Percentiles rank a stretch among this genome's conserved stretches.
Evolutionary conservation across 2,888 invertebrate genomes (phyloP).

Genomic region (Hydrotaea cyrtoneurina): DNA sequence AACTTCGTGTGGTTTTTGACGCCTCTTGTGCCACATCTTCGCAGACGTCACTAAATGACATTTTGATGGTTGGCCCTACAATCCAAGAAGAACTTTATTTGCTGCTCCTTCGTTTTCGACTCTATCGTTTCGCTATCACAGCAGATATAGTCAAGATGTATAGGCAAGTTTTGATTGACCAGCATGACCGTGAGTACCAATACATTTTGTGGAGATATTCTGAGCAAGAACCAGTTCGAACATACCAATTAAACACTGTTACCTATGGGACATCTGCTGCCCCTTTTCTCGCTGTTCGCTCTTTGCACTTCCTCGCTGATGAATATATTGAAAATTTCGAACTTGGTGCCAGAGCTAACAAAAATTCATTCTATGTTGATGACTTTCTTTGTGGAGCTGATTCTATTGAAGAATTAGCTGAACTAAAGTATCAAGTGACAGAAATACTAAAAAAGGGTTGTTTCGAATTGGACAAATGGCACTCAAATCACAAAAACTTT

Average conservation of each 20-base stretch:
- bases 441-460: conserved; percentile 30
- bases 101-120: conserved; percentile 57
- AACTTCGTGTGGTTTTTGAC: conserved; percentile 57
- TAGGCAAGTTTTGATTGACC: conserved; percentile 57
- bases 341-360: conserved; percentile 42
- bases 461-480: conserved; percentile 46
- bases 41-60: conserved; percentile 60
- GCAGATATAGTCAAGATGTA: conserved; percentile 68
- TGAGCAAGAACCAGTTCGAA: conserved; percentile 41
- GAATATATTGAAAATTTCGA: conserved; percentile 35
- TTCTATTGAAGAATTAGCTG: conserved; percentile 31
- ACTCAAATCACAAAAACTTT: conserved; percentile 37
- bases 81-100: conserved; percentile 56
- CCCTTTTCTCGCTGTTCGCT: conserved; percentile 57
- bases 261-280: conserved; percentile 62
- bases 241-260: conserved; percentile 62
- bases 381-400: conserved; percentile 64
- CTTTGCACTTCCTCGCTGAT: conserved; percentile 56
- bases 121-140: conserved; percentile 51
- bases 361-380: conserved; percentile 59
- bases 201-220: conserved; percentile 63
- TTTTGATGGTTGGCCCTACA: conserved; percentile 62
- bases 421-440: conserved; percentile 43
- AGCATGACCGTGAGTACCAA: conserved; percentile 54
- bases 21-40: conserved; percentile 56